Conservation (phyloP, 2,113 vertebrate species). For the Aviceda subcristata region DNA sequence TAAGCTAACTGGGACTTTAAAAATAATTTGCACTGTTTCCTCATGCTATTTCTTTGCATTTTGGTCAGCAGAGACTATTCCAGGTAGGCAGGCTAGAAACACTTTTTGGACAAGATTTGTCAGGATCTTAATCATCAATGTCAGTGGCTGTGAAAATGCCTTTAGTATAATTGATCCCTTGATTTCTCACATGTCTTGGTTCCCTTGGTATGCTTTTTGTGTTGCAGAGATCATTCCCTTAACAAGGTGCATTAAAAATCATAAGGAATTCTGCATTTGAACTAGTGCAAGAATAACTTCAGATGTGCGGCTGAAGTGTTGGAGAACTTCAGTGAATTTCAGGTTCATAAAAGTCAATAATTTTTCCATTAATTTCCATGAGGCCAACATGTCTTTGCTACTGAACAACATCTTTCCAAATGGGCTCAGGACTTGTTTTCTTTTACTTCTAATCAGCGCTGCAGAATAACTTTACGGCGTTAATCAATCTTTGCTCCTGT, state of each 20-base stretch:
- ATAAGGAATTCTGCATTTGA: neutral
- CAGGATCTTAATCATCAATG: neutral
- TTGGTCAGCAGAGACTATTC: neutral
- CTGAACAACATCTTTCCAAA: neutral
- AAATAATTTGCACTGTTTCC: neutral
- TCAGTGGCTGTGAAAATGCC: neutral
- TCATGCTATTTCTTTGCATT: neutral
- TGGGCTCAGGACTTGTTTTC: neutral
- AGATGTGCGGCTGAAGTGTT: neutral
- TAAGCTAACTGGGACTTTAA: neutral
- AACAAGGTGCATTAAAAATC: neutral
- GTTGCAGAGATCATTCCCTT: neutral
- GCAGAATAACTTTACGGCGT: neutral
- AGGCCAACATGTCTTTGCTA: neutral
- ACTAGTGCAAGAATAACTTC: neutral
- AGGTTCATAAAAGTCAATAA: neutral
- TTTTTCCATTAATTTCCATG: neutral
- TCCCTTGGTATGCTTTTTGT: neutral
- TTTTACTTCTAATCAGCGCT: neutral
- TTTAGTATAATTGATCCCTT: neutral
- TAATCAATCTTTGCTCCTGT: neutral
- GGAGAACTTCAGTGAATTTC: neutral
- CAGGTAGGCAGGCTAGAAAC: neutral
- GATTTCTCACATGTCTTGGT: neutral
- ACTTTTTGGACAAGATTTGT: neutral